Evolutionary conservation across 2,888 invertebrate species (phyloP).

Genomic region (Dasypolia templi): DNA sequence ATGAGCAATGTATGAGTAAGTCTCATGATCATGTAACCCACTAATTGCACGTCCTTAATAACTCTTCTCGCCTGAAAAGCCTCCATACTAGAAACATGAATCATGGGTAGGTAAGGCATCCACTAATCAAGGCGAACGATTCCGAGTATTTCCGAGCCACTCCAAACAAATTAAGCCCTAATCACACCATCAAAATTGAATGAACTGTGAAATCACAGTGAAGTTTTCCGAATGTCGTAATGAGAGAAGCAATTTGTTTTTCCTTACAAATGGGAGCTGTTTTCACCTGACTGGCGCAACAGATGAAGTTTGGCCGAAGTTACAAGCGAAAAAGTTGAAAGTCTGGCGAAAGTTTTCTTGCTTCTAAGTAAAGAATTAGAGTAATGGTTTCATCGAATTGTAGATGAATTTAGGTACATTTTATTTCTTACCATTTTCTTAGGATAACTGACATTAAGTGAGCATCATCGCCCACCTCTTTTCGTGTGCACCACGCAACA

Average conservation of each 20-base stretch:
- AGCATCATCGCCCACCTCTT: slow-evolving; percentile 23
- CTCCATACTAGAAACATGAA: slow-evolving; percentile 21
- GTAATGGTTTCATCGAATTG: not conserved
- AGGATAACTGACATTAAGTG: not conserved
- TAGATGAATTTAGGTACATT: not conserved
- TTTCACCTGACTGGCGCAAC: slow-evolving; percentile 85
- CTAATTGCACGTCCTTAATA: slow-evolving; percentile 29
- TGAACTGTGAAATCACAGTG: slow-evolving; percentile 82
- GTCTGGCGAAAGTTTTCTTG: not conserved
- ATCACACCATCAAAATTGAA: slow-evolving; percentile 80
- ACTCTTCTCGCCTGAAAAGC: slow-evolving; percentile 6
- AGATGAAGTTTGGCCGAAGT: slow-evolving; percentile 79
- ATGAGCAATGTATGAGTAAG: not conserved
- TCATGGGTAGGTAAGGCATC: slow-evolving; percentile 27
- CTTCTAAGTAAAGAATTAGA: slow-evolving; percentile 2
- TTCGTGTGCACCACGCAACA: slow-evolving; percentile 66
- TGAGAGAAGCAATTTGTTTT: slow-evolving; percentile 86
- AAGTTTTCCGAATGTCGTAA: slow-evolving; percentile 84
- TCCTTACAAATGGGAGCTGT: slow-evolving; percentile 83
- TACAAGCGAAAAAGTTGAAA: slow-evolving; percentile 55
- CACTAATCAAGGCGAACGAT: slow-evolving; percentile 27
- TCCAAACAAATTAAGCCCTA: slow-evolving; percentile 70
- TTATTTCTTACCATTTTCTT: not conserved
- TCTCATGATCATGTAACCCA: not conserved
- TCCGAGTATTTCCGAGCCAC: slow-evolving; percentile 28